phyloP scores from a whole-genome alignment of 2,797 vertebrate genomes.

The Anolis apletophallus region DNA sequence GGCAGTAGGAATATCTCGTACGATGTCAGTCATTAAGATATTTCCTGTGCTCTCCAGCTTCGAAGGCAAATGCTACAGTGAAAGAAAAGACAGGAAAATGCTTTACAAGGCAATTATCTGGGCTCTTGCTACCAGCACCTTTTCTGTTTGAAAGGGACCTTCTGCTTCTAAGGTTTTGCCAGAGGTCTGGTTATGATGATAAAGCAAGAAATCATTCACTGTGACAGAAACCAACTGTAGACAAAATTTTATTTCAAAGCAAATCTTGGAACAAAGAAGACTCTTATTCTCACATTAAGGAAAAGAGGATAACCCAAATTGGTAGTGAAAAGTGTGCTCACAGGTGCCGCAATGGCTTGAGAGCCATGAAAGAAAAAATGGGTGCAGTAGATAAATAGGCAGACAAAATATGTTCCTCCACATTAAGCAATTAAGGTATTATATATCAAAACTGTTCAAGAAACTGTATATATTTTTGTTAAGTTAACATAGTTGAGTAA shows the following conservation, averaged over 20 bases:
- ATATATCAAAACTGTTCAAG: not conserved
- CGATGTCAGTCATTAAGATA: not conserved
- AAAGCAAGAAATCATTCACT: not conserved
- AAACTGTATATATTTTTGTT: not conserved
- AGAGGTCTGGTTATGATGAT: not conserved
- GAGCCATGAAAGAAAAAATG: constrained; percentile 19
- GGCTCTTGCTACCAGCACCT: not conserved
- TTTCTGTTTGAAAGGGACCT: not conserved
- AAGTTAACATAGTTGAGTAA: not conserved
- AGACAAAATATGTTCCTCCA: not conserved
- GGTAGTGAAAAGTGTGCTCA: constrained; percentile 13
- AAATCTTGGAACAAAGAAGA: not conserved
- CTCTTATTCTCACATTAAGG: constrained; percentile 21
- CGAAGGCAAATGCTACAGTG: constrained; percentile 10
- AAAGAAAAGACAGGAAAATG: not conserved
- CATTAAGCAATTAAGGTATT: not conserved
- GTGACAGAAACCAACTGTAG: not conserved
- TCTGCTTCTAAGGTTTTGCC: not conserved
- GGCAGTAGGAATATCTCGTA: not conserved
- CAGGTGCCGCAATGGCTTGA: not conserved
- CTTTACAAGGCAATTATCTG: not conserved
- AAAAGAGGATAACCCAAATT: not conserved
- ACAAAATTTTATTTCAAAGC: constrained; percentile 26
- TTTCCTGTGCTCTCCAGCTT: constrained; percentile 22
- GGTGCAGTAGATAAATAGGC: not conserved